Evolutionary conservation across 2,113 vertebrate species (phyloP), one percentile per base, ranked within the genome.

Genomic region (Ptilorrhoa leucosticta): DNA sequence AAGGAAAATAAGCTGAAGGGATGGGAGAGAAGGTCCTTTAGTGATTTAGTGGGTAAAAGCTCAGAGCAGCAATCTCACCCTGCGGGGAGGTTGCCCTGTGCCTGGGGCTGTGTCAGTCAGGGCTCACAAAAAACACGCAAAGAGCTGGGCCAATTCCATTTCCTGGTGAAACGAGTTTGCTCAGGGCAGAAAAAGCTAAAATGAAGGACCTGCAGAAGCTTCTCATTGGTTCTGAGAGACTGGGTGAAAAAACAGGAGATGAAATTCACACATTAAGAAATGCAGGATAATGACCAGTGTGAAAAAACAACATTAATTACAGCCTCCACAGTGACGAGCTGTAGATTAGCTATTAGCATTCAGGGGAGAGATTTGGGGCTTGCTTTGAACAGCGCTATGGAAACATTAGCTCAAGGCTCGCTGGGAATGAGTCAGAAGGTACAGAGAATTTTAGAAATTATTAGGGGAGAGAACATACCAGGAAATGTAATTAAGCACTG

Each of bases 361-460:
- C 96, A 94, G 76, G 76, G 82, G 28, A 92, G 91, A 89, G 80
- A 68, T 78, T 84, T 70, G 91, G 80, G 76, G 53, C 86, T 92
- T 1, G 6, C 83, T 96, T 93, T 92, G 80, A 96, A 92, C 72
- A 71, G 68, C 40, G 2, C 89, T 91, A 39, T 71, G 93, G 94
- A 95, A 95, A 96, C 95, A 95, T 94, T 89, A 93, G 91, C 95
- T 92, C 69, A 78, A 33, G 80, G 58, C 96, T 95, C 86, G 27
- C 30, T 87, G 89, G 91, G 89, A 97, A 96, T 95, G 94, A 97
- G 83, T 94, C 93, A 96, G 91, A 96, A 96, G 75, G 83, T 82
- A 72, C 72, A 78, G 80, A 94, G 86, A 92, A 92, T 94, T 93
- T 96, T 56, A 89, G 86, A 94, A 92, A 92, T 94, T 84, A 84